phyloP scores from a whole-genome alignment of 2,113 vertebrate genomes.

The Parus major region DNA sequence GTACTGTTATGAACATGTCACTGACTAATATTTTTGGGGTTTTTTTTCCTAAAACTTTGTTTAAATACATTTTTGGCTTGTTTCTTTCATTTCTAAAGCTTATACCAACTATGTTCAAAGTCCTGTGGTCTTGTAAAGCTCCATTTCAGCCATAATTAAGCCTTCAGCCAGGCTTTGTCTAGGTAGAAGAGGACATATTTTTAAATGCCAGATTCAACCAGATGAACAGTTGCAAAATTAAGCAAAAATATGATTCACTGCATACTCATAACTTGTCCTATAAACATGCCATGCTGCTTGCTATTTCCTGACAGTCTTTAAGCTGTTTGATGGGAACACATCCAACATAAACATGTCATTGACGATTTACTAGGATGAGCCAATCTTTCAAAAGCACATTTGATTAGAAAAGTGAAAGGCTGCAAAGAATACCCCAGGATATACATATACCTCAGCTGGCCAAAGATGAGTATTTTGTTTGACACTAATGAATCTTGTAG shows the following conservation, averaged over 20 bases:
- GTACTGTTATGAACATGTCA: background rate
- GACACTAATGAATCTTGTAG: background rate
- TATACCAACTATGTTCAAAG: constrained; percentile 3
- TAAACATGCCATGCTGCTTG: background rate
- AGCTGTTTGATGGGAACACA: background rate
- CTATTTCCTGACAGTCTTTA: background rate
- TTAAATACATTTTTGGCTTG: background rate
- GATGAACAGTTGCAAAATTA: background rate
- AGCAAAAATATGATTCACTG: background rate
- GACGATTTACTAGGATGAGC: background rate
- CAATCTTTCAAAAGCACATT: background rate
- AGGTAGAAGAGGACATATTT: background rate
- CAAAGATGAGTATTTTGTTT: background rate
- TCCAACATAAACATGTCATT: background rate
- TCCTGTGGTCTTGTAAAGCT: background rate
- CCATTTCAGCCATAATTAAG: background rate
- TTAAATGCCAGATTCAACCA: constrained; percentile 2
- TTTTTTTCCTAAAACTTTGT: background rate
- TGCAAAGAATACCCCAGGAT: background rate
- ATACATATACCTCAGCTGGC: background rate
- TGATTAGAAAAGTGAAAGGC: background rate
- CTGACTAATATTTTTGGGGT: background rate
- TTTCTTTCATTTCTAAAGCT: background rate
- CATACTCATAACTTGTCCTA: background rate
- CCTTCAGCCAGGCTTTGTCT: background rate